Percentiles rank a stretch among this genome's conserved stretches.
Conservation (phyloP, 2,113 vertebrate genomes). For the Podarcis raffonei region DNA sequence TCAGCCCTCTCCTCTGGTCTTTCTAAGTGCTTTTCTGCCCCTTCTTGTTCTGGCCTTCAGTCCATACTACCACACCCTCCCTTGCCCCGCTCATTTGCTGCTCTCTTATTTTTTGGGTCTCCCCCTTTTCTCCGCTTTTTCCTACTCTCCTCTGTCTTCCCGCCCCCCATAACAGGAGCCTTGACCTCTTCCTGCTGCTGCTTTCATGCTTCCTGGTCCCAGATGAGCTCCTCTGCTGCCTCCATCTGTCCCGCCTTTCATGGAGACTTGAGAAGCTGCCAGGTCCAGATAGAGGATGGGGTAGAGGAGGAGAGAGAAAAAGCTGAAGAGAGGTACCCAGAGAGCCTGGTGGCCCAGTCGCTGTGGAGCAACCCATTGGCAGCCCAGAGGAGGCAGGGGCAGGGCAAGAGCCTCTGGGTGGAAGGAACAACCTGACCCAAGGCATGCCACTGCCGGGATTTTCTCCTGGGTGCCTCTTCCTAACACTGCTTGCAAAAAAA, state of each 20-base stretch:
- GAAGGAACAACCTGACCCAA: not conserved
- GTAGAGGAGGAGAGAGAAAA: not conserved
- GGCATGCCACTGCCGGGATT: not conserved
- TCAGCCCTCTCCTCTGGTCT: not conserved
- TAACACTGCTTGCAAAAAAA: not conserved
- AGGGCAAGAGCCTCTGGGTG: not conserved
- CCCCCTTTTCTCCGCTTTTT: not conserved
- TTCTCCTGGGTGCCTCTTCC: not conserved
- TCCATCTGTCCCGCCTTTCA: slow-evolving; percentile 9
- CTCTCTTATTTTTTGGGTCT: not conserved
- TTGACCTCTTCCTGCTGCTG: not conserved
- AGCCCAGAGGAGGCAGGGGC: not conserved
- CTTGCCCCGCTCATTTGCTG: not conserved
- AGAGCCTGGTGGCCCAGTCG: not conserved
- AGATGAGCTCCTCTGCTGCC: not conserved
- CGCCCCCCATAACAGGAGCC: not conserved
- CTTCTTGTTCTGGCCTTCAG: too few species aligned
- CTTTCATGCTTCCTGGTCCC: not conserved
- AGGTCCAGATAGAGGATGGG: not conserved
- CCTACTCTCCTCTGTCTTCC: not conserved
- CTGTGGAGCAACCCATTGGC: not conserved
- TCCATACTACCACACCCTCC: not conserved
- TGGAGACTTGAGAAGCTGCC: not conserved
- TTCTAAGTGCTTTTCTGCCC: not conserved
- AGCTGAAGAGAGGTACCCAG: not conserved